Evolutionary conservation across 2,113 vertebrate species (phyloP).

Genomic region (Ceyx margarethae): DNA sequence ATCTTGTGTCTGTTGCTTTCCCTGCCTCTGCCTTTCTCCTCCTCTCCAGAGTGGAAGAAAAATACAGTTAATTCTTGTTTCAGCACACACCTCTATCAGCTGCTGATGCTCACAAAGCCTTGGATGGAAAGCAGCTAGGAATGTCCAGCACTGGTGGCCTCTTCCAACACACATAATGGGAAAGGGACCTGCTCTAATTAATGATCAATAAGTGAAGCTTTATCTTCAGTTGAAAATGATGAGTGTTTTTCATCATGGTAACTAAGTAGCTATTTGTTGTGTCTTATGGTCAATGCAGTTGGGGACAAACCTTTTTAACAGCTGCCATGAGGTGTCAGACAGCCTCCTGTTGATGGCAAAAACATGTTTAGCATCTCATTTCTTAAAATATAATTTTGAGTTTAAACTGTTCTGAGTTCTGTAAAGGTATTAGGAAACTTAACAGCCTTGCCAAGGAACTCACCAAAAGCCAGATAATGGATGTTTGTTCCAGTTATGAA

Average conservation of each 20-base stretch:
- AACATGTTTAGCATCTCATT: neutral
- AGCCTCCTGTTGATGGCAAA: neutral
- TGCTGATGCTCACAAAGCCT: neutral
- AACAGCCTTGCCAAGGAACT: neutral
- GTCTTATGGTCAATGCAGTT: neutral
- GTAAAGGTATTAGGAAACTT: neutral
- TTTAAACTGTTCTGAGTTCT: neutral
- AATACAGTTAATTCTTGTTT: neutral
- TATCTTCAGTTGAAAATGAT: neutral
- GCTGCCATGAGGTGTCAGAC: neutral
- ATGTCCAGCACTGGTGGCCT: neutral
- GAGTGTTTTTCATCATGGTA: neutral
- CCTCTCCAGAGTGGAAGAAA: conserved; percentile 7
- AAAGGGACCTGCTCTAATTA: neutral
- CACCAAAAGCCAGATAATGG: neutral
- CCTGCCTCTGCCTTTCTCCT: neutral
- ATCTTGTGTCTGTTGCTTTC: neutral
- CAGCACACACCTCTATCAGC: neutral
- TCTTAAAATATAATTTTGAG: neutral
- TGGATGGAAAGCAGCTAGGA: neutral
- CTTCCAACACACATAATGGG: accelerated
- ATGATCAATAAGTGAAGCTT: neutral
- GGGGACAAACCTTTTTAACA: neutral
- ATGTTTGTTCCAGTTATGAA: neutral
- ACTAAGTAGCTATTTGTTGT: accelerated